These are phyloP conservation scores for Helicolenus hilgendorfi DNA, from an alignment of 2,797 vertebrate species.

Conservation along the genomic window DNA sequence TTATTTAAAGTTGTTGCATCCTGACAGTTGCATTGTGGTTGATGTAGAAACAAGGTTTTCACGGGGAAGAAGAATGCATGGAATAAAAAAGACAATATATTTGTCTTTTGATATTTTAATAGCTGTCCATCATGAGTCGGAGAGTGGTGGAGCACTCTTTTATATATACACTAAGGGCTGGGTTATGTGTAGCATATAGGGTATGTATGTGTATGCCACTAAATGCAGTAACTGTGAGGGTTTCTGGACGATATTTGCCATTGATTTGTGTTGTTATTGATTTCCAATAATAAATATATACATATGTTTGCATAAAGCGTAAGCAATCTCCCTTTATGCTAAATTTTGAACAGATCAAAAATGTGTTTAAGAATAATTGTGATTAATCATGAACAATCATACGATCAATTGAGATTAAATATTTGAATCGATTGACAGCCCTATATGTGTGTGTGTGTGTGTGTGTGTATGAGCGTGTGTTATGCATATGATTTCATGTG, in stretches of 20 bases:
- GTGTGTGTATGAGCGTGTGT: neutral
- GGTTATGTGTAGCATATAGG: too few species aligned
- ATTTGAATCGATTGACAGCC: too few species aligned
- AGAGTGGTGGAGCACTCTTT: neutral
- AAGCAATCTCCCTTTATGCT: too few species aligned
- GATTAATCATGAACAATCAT: too few species aligned
- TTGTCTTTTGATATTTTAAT: fast-evolving
- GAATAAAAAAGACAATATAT: neutral
- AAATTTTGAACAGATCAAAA: too few species aligned
- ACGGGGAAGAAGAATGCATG: neutral
- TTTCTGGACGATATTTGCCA: too few species aligned
- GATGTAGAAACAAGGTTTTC: neutral
- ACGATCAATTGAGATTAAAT: too few species aligned
- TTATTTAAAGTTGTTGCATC: neutral
- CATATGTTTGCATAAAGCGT: too few species aligned
- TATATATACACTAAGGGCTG: too few species aligned
- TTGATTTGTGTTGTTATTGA: neutral
- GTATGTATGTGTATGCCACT: neutral
- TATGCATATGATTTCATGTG: neutral
- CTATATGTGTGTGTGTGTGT: neutral
- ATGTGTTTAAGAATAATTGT: too few species aligned
- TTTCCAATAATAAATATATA: too few species aligned
- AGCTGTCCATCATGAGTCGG: neutral
- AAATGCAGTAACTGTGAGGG: too few species aligned
- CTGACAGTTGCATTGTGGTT: neutral